A percentile compares a stretch with the other conserved stretches of the same genome.
These are phyloP conservation scores for Drosophila rubida DNA, from an alignment of 2,888 invertebrate species.

Conservation along the genomic window DNA sequence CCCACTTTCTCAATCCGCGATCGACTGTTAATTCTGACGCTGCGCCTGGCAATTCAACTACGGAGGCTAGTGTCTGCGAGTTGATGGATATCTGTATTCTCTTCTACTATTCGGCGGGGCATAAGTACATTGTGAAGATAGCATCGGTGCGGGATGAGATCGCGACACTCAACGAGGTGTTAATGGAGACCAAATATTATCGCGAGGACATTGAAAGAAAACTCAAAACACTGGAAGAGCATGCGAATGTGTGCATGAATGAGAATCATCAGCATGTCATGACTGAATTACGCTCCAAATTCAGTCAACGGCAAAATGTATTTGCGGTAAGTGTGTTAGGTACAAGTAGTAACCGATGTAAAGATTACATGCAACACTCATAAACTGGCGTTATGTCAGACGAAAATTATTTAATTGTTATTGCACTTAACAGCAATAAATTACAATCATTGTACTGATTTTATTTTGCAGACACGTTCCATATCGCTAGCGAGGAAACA, in stretches of 20 bases:
- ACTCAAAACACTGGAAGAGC: slow-evolving; percentile 76
- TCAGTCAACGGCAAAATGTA: slow-evolving; percentile 83
- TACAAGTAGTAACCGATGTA: too few relatives aligned
- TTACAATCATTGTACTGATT: not conserved
- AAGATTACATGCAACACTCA: too few relatives aligned
- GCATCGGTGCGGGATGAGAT: slow-evolving; percentile 84
- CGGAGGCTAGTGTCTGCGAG: slow-evolving; percentile 80
- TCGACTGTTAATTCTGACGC: slow-evolving; percentile 52
- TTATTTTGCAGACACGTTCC: slow-evolving; percentile 84
- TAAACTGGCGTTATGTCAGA: too few relatives aligned
- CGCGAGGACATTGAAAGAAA: slow-evolving; percentile 82
- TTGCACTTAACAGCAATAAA: too few relatives aligned
- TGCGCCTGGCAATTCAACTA: slow-evolving; percentile 71
- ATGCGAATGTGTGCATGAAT: slow-evolving; percentile 78
- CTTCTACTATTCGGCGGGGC: slow-evolving; percentile 84
- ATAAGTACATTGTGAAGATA: slow-evolving; percentile 85
- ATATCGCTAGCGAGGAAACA: slow-evolving; percentile 88
- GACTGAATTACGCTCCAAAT: slow-evolving; percentile 80
- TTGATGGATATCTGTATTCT: slow-evolving; percentile 83
- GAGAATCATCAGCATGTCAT: slow-evolving; percentile 81
- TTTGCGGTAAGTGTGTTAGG: slow-evolving; percentile 76
- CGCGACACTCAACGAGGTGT: slow-evolving; percentile 82
- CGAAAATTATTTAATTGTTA: too few relatives aligned
- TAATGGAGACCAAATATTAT: slow-evolving; percentile 83
- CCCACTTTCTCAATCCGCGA: slow-evolving; percentile 76